phyloP scores from a whole-genome alignment of 2,888 invertebrate species.

The Agriopis aurantiaria region DNA sequence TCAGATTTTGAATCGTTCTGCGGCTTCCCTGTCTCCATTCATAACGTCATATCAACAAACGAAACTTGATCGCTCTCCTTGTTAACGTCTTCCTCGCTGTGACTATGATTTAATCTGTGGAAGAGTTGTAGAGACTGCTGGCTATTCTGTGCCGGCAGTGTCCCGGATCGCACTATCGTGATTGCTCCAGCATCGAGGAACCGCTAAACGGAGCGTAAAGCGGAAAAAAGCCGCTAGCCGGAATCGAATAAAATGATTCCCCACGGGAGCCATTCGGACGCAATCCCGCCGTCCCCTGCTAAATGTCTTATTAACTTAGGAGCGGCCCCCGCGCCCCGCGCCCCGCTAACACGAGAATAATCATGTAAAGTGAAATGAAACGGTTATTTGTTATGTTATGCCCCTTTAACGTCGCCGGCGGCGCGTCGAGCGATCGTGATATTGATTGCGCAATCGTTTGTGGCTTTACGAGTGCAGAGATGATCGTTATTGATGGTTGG shows the following conservation, averaged over 20 bases:
- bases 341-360: conserved; percentile 81
- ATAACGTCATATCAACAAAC: conserved; percentile 67
- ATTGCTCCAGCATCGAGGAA: conserved; percentile 71
- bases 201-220: conserved; percentile 85
- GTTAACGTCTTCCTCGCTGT: conserved; percentile 17
- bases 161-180: conserved; percentile 63
- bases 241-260: conserved; percentile 92
- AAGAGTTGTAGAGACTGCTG: conserved; percentile 7
- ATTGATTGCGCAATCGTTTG: conserved; percentile 75
- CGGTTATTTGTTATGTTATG: conserved; percentile 85
- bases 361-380: conserved; percentile 87
- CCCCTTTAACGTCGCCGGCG: conserved; percentile 68
- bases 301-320: conserved; percentile 87
- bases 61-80: conserved; percentile 62
- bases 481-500: conserved; percentile 39
- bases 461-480: conserved; percentile 55
- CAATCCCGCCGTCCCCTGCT: conserved; percentile 87
- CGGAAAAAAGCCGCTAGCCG: conserved; percentile 85
- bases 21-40: conserved; percentile 66
- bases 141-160: conserved; percentile 33
- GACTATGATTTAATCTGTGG: conserved; percentile 18
- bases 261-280: conserved; percentile 90
- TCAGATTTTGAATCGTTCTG: conserved; percentile 56
- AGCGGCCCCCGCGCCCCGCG: conserved; percentile 68
- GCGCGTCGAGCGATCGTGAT: conserved; percentile 69